Evolutionary conservation across 2,797 vertebrate genomes (phyloP), one percentile per base, ranked within the genome.

Genomic region (Poeciliopsis gracilis): DNA sequence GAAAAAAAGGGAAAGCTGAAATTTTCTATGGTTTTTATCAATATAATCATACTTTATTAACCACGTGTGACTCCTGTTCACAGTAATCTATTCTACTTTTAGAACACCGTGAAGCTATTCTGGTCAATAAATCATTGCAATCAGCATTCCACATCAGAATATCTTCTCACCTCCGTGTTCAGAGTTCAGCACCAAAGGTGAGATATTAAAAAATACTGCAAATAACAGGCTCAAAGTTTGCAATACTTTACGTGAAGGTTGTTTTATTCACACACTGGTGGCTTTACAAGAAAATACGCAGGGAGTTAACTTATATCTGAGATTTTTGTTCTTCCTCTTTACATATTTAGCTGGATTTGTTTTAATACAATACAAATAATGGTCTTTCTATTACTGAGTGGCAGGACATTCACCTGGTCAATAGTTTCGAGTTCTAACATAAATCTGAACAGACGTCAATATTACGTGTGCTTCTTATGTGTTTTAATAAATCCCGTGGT

Each of bases 121-220:
- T 75, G 49, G 47, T 72, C 66, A 75, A 47, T 38, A 47, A 12
- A 77, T 38, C 23, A 38, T 28, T 75, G 53, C 8, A 73, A 66
- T 57, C 10, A 49, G 69, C 47, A 30, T 72, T 57, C 30, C 76
- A 73, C 5, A 13, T 9, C 30, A 25, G 38, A 73, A 53, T 30
- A 69, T 69, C 66, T n/a, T 43, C 63, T 79, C 78, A 20, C 73
- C 71, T 57, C 20, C 45, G 57, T 77, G 77, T 74, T 73, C 74
- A 78, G 67, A 72, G 76, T 53, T 75, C 75, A 72, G 74, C 80
- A 73, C 69, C 78, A 72, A 72, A 25, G 57, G 71, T 85, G 81
- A 71, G 74, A 83, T 86, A 82, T 79, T 15, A 45, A 53, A 57
- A 23, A 23, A 1, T 43, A 57, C 13, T 3, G 2, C 36, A 63